Conservation (phyloP, 2,113 vertebrate genomes). For the Pimephales promelas region DNA sequence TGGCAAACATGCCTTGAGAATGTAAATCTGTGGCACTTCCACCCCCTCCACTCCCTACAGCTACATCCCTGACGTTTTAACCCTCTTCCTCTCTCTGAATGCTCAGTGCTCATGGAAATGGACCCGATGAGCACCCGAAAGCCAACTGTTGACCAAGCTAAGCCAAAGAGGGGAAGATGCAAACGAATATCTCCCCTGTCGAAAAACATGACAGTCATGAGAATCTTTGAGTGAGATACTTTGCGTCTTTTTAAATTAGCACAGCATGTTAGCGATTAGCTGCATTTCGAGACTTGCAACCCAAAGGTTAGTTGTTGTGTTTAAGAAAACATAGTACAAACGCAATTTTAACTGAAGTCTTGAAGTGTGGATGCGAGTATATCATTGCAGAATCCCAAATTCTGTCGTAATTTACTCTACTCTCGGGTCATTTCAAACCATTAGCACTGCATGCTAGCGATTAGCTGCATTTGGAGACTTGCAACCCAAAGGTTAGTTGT, state of each 20-base stretch:
- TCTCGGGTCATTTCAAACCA: no score
- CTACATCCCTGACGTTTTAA: slow-evolving; percentile 29
- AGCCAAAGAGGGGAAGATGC: not conserved
- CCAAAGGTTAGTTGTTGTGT: not conserved
- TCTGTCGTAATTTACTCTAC: no score
- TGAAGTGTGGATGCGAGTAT: no score
- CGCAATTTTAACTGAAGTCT: no score
- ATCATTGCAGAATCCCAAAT: no score
- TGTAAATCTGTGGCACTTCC: slow-evolving; percentile 43
- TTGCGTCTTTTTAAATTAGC: not conserved
- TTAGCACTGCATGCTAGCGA: not conserved
- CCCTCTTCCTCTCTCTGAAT: slow-evolving; percentile 5
- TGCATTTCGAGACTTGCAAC: not conserved
- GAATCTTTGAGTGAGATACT: slow-evolving; percentile 1
- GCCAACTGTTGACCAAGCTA: slow-evolving; percentile 27
- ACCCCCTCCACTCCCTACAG: slow-evolving; percentile 6
- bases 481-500: not conserved
- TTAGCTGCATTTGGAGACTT: not conserved
- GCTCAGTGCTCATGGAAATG: not conserved
- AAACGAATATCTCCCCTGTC: slow-evolving; percentile 24
- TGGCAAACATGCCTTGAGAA: slow-evolving; percentile 50
- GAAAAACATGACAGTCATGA: slow-evolving; percentile 31
- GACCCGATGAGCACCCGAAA: slow-evolving; percentile 9
- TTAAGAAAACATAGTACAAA: not conserved
- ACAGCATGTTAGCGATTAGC: not conserved